These are phyloP conservation scores for Sarcoramphus papa DNA, from an alignment of 2,797 vertebrate genomes.

Conservation along the genomic window DNA sequence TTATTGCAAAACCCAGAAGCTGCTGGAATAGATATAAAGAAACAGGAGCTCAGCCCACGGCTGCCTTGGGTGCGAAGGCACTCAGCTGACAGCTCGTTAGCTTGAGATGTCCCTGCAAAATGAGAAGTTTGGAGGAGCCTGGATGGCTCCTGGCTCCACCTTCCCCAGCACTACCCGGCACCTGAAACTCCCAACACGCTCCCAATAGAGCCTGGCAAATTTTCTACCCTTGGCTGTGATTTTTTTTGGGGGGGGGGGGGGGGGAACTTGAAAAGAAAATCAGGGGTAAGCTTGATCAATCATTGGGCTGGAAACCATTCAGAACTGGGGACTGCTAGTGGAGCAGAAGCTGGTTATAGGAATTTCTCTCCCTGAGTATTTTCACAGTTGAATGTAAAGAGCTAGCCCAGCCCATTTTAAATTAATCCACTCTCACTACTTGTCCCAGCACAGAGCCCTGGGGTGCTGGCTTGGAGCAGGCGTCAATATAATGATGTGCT, in stretches of 20 bases:
- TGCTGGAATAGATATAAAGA: slow-evolving; percentile 59
- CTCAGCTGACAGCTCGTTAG: slow-evolving; percentile 54
- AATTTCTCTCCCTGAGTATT: background rate
- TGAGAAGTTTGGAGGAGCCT: background rate
- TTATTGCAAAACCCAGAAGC: slow-evolving; percentile 57
- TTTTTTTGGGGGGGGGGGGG: background rate
- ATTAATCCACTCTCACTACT: accelerated
- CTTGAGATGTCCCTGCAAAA: slow-evolving; percentile 21
- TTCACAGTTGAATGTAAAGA: background rate
- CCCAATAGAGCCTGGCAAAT: background rate
- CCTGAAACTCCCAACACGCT: background rate
- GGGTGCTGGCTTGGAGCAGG: background rate
- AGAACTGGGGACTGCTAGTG: background rate
- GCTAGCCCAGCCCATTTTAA: background rate
- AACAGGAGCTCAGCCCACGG: slow-evolving; percentile 45
- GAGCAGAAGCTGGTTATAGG: background rate
- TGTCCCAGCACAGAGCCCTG: background rate
- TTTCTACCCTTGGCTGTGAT: background rate
- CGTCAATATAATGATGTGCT: background rate
- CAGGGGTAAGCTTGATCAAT: background rate
- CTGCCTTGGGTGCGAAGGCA: slow-evolving; percentile 50
- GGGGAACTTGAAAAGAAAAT: background rate
- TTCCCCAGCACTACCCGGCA: background rate
- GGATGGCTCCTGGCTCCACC: background rate
- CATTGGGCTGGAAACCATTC: background rate